These are phyloP conservation scores for Zhuqinia jingwanae DNA, from an alignment of 2,888 invertebrate genomes.

Conservation along the genomic window DNA sequence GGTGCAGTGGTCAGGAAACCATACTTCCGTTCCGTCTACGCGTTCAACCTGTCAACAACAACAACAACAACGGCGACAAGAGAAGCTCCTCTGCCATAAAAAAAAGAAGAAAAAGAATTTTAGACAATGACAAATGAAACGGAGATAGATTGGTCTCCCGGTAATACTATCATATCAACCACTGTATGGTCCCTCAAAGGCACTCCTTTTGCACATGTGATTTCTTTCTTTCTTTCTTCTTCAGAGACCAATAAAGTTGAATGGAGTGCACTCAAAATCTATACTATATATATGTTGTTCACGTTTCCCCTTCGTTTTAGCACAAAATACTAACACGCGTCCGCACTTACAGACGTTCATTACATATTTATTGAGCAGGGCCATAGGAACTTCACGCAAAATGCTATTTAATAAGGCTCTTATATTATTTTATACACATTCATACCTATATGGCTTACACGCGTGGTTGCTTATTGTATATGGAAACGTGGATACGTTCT, in stretches of 20 bases:
- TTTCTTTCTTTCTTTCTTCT: neutral
- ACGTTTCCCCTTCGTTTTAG: no score
- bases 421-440: neutral
- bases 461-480: neutral
- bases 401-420: no score
- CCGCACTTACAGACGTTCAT: no score
- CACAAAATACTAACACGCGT: no score
- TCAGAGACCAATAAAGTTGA: no score
- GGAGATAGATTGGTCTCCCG: conserved; percentile 38
- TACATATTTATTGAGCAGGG: no score
- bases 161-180: neutral
- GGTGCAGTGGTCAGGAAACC: no score
- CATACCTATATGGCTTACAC: neutral
- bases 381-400: neutral
- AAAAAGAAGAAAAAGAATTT: neutral
- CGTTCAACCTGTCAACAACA: conserved; percentile 7
- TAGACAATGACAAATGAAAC: conserved; percentile 63
- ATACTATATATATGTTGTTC: no score
- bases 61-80: neutral
- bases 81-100: neutral
- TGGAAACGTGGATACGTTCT: no score
- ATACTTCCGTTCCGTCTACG: conserved; percentile 22
- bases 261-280: no score
- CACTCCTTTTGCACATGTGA: conserved; percentile 11
- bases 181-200: neutral